Evolutionary conservation across 1,140 invertebrate species (phyloP), one percentile per base, ranked within the genome.

Genomic region (Danaus plexippus): DNA sequence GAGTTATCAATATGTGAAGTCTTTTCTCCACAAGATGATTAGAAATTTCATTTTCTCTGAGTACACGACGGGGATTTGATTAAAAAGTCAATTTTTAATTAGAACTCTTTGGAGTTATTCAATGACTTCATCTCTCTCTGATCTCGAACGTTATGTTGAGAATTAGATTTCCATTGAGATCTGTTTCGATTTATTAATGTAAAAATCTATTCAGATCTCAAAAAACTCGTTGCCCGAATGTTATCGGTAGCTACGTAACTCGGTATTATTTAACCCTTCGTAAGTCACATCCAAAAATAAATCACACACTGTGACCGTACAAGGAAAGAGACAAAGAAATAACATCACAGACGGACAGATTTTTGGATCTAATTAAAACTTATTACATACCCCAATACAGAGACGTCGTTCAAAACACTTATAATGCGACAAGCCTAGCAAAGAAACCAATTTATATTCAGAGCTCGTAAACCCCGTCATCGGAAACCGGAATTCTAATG

Each of bases 291-390:
- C 48, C 48, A 43, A 52, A 52, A 52, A 57, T 50, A 57, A 41
- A 47, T 51, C 40, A 13, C 43, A 42, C n/a, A 32, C n/a, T 42
- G 11, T 15, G 3, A 22, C 49, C 52, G 12, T 53, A 61, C 42
- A 53, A 58, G 51, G 46, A 11, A 52, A 53, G 45, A 53, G 9
- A 55, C 15, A 13, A 59, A 70, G 64, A 67, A 64, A 67, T 56
- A 66, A 41, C 15, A 57, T 54, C 46, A 47, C 46, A 59, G 48
- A 60, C 52, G 47, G 55, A 65, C 57, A 67, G 43, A 63, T 66
- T 64, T 62, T 57, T 59, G 58, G 57, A 63, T 66, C 60, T 66
- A 73, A 73, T 73, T 73, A 70, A 70, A 73, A 63, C 57, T 66
- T 66, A 68, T 73, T 73, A 73, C 60, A 43, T 15, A 22, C 55